phyloP scores from a whole-genome alignment of 2,797 vertebrate genomes.

The Coracias cyanogaster region DNA sequence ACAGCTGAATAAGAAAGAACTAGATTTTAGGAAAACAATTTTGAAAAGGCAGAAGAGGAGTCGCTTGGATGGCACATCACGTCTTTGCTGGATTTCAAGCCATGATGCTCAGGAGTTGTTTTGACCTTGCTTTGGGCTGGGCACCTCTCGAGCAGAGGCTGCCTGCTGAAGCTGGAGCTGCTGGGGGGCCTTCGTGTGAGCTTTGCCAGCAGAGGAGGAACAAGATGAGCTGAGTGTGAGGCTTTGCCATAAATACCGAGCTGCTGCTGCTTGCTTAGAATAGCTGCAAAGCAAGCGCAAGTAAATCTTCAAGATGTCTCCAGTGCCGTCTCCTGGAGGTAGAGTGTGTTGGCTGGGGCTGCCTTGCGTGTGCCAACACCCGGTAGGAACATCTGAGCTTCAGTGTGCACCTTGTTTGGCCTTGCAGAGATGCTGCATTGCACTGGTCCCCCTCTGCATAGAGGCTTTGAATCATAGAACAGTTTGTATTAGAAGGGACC shows the following conservation, averaged over 20 bases:
- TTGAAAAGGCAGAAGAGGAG: background rate
- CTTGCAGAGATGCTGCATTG: background rate
- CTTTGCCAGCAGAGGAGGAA: background rate
- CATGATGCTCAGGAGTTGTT: background rate
- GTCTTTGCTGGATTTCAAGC: background rate
- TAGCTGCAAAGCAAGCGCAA: background rate
- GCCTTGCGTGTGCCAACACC: background rate
- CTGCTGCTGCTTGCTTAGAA: background rate
- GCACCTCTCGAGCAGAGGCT: background rate
- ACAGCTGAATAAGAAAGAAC: background rate
- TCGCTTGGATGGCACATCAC: accelerated
- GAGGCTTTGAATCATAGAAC: background rate
- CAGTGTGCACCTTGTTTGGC: background rate
- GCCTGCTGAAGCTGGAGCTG: background rate
- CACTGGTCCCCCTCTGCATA: background rate
- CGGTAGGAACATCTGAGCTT: background rate
- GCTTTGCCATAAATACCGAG: background rate
- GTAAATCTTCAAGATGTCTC: background rate
- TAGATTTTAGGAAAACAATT: background rate
- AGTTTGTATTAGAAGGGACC: too few relatives aligned
- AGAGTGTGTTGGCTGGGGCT: background rate
- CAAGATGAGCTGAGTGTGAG: background rate
- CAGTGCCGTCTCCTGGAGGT: background rate
- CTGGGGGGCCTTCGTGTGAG: background rate
- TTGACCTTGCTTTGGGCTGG: background rate